These are phyloP conservation scores for Trematocara zebra DNA, from an alignment of 2,113 vertebrate species.

Conservation along the genomic window DNA sequence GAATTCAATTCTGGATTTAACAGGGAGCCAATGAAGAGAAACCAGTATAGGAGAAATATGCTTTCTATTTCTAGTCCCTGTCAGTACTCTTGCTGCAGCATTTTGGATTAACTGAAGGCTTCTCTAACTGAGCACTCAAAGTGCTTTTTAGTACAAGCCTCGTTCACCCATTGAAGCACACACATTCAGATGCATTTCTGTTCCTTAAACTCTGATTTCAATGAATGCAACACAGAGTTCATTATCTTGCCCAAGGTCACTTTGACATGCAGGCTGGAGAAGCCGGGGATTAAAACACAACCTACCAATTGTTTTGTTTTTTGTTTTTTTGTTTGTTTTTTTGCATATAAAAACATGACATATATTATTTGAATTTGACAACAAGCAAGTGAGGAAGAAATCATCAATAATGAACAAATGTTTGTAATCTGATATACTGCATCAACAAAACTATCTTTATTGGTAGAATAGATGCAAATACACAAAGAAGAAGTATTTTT, in stretches of 20 bases:
- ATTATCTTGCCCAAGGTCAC: neutral
- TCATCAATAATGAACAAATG: neutral
- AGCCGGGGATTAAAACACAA: accelerated
- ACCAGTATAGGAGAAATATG: neutral
- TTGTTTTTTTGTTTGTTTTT: neutral
- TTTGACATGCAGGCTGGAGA: neutral
- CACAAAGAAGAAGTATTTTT: neutral
- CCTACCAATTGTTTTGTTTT: accelerated
- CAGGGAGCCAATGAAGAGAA: neutral
- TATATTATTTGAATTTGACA: neutral
- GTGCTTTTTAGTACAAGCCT: neutral
- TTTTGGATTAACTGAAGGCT: neutral
- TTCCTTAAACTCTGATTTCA: neutral
- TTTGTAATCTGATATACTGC: neutral
- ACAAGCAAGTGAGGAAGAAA: neutral
- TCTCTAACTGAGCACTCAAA: neutral
- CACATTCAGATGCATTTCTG: neutral
- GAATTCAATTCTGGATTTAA: neutral
- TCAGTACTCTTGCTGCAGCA: neutral
- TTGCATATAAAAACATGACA: neutral
- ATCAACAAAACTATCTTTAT: neutral
- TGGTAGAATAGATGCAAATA: neutral
- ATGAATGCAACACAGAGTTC: accelerated
- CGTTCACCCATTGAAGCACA: neutral
- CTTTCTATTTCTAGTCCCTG: neutral